These are phyloP conservation scores for Trypoxylus dichotomus DNA, from an alignment of 1,140 invertebrate species.

Conservation along the genomic window DNA sequence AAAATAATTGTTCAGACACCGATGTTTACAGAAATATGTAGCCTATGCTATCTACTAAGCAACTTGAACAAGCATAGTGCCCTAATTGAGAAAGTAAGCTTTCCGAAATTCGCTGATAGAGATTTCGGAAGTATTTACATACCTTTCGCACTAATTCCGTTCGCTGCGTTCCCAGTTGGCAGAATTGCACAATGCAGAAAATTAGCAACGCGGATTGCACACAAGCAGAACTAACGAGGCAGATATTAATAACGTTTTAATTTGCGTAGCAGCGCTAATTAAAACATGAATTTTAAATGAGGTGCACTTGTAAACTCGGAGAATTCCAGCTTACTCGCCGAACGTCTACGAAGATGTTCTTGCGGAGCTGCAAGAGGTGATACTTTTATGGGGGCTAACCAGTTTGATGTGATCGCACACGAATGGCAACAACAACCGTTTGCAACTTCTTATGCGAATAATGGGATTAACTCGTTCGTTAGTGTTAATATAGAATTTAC, in stretches of 20 bases:
- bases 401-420: neutral
- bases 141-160: neutral
- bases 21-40: too few species aligned
- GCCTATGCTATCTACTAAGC: too few species aligned
- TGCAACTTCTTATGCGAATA: neutral
- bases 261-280: neutral
- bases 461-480: neutral
- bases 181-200: neutral
- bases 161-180: neutral
- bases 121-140: neutral
- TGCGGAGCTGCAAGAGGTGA: conserved; percentile 5
- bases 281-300: neutral
- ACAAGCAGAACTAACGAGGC: conserved; percentile 6
- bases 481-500: neutral
- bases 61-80: too few species aligned
- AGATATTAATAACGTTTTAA: neutral
- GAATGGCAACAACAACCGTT: neutral
- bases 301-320: neutral
- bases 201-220: neutral
- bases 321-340: neutral
- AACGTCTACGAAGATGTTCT: neutral
- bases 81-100: neutral
- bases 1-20: too few species aligned
- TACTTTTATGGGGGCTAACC: conserved; percentile 6
- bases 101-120: neutral